Base-by-base conservation (phyloP, 2,888 invertebrate species). In the Hymenopus coronatus region DNA sequence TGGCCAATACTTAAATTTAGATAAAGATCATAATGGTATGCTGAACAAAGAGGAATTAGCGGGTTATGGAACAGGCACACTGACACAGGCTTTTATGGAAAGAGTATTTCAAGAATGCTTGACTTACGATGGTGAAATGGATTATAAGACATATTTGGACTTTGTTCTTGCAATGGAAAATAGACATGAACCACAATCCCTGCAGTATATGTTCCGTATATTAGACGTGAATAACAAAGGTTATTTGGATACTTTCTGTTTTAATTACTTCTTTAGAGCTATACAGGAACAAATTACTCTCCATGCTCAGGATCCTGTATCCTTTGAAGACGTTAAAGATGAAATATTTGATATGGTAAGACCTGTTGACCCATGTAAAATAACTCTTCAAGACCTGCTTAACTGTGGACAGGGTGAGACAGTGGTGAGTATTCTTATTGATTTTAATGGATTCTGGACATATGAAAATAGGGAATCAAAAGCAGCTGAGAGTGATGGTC, bases 261-360 rank as follows among this genome's bases (percentile, higher is more conserved):
- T 99, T 20, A 98, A 98, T 92, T 99, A 97, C 92, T 99, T 99
- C 93, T 99, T 98, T 91, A 96, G 97, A 94, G 98, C 98, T 1
- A 98, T 99, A 91, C 97, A 98, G 93, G 97, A 98, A 91, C 97
- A 98, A 93, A 97, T 99, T 96, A 95, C 95, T 89, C 95, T 96
- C 12, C 97, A 98, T 93, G 97, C 97, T 46, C 97, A 97, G n/a
- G 98, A 98, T 91, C 96, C 97, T 0, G 97, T 98, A 0, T 96
- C 96, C 91, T 98, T 99, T 93, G 97, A 98, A 91, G 98, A 99
- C 93, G 97, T 99, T 0, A 98, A 98, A 93, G 98, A 99, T 94
- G 99, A 99, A 94, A 97, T 99, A 91, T 99, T 98, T 94, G 99
- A 99, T 94, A 99, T 99, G 99, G 98, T 99, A 1, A 96, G 98